These are phyloP conservation scores for Grapholita molesta DNA, from an alignment of 1,140 invertebrate species.

Conservation along the genomic window DNA sequence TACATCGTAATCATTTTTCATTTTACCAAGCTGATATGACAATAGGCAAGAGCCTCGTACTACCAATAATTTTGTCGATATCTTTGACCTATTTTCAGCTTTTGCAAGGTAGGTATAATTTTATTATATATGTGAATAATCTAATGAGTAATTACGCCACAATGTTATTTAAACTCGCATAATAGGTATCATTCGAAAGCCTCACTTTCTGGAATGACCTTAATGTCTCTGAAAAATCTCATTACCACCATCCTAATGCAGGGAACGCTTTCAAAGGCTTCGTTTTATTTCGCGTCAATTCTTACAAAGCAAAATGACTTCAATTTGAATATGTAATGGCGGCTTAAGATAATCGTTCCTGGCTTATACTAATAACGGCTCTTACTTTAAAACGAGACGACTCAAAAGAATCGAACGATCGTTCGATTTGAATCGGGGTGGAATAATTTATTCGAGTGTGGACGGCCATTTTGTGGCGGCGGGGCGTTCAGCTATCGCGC, in stretches of 20 bases:
- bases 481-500: constrained; percentile 59
- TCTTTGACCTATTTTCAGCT: too few relatives aligned
- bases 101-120: too few relatives aligned
- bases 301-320: constrained; percentile 72
- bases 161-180: not conserved
- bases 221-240: constrained; percentile 38
- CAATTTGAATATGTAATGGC: constrained; percentile 78
- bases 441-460: constrained; percentile 77
- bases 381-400: constrained; percentile 66
- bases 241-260: constrained; percentile 44
- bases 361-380: constrained; percentile 77
- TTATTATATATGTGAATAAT: not conserved
- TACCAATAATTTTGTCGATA: too few relatives aligned
- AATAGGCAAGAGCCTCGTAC: not conserved
- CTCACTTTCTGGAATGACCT: constrained; percentile 6
- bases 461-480: constrained; percentile 75
- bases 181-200: not conserved
- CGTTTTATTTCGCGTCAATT: constrained; percentile 76
- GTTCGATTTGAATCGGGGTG: constrained; percentile 64
- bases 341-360: constrained; percentile 74
- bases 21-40: not conserved
- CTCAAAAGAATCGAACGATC: constrained; percentile 76
- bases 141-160: not conserved
- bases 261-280: constrained; percentile 59
- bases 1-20: not conserved